Evolutionary conservation across 1,140 invertebrate species (phyloP), one percentile per base, ranked within the genome.

Genomic region (Atta colombica): DNA sequence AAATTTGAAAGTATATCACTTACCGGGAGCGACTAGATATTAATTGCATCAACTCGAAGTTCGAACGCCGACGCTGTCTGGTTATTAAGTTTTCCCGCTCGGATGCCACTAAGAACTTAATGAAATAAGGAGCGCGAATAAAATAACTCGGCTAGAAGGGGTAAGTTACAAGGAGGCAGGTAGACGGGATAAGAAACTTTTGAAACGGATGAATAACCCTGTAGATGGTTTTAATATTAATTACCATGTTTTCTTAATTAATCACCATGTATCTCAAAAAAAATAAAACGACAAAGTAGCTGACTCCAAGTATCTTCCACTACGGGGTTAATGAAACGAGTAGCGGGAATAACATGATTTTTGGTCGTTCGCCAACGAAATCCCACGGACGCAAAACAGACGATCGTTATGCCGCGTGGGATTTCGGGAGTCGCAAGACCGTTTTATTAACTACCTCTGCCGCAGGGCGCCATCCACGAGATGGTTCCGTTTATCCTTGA

Each of bases 381-480:
- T 21, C n/a, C 8, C 28, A 55, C 31, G 65, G 0, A 84, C 55
- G 69, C 80, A 84, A 84, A 84, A 84, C 80, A 84, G 58, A 63
- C 85, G 89, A 81, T 77, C 88, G 75, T 90, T 90, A 89, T 25
- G 68, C 7, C 28, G 63, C 49, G 4, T 31, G 60, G 72, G 72
- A 90, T 90, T 88, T 90, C 51, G 71, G 35, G 60, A 74, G 61
- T 55, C 82, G 65, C 49, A 85, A 86, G 61, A 71, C 61, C 77
- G 77, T 88, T 88, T 90, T 90, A 88, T 90, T 90, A 90, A 84
- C 61, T 89, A 61, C 51, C 77, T 31, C 49, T 55, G 88, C 75
- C 74, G 80, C 80, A 87, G 74, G 39, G 66, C 72, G 58, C 75
- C 58, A 77, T 86, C 71, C 85, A 86, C 81, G 74, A 87, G 58